Base-by-base conservation (phyloP, 2,888 invertebrate species). In the Cotesia congregata region DNA sequence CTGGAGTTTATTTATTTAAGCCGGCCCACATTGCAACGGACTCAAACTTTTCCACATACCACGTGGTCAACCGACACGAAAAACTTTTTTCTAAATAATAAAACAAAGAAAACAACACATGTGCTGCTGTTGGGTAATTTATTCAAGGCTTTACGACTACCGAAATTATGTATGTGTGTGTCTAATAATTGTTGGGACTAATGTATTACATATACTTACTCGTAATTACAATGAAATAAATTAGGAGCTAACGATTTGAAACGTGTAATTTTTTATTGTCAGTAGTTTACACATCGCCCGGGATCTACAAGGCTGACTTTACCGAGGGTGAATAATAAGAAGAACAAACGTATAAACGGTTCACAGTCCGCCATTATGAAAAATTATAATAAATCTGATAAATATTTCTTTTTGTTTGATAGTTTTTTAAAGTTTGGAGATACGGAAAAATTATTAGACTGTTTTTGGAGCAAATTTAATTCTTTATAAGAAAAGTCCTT, bases 341-440 rank as follows among this genome's bases (percentile, higher is more conserved):
- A 61, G 60, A 72, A 78, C 67, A 39, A 38, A 39, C n/a, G 67
- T 39, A 40, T 67, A 30, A 30, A 30, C 30, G 30, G 3, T 30
- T 30, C 30, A 30, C 30, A 30, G 30, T 30, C 30, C 30, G 60
- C 60, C n/a, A n/a, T 4, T 9, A 60, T 5, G 1, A 62, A 9
- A 17, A 17, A 20, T 20, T 1, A 38, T 12, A 38, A 41, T 30
- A 38, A 40, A 20, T 64, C 17, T 72, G 50, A 61, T 41, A 30
- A 30, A 30, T 30, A 30, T 30, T 30, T 30, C 3, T 30, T 30
- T 30, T 30, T 30, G 30, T 30, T 30, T 3, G 30, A 30, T 30
- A 30, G 30, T 30, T 30, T 30, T 30, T 3, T 3, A 30, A 30
- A 3, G 30, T 30, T 30, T 30, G 30, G 30, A 30, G 20, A 20